Percentiles rank a stretch among this genome's conserved stretches.
These are phyloP conservation scores for Mercenaria mercenaria DNA, from an alignment of 1,140 invertebrate genomes.

Conservation along the genomic window DNA sequence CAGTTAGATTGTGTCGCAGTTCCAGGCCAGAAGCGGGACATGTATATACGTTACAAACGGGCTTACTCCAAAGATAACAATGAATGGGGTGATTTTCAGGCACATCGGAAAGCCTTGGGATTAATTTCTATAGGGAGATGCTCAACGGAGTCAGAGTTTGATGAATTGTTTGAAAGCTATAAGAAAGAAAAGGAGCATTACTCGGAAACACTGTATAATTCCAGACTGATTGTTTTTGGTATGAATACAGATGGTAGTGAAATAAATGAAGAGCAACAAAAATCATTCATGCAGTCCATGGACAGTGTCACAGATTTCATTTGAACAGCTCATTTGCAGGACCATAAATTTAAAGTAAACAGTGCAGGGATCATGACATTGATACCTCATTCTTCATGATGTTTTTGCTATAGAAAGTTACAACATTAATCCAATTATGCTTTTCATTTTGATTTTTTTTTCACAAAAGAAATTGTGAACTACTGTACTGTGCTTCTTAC, in stretches of 20 bases:
- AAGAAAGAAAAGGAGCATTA: constrained; percentile 97
- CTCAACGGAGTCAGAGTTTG: constrained; percentile 87
- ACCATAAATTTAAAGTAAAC: too few relatives aligned
- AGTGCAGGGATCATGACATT: too few relatives aligned
- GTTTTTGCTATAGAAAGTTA: too few relatives aligned
- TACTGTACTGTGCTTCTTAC: too few relatives aligned
- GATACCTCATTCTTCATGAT: too few relatives aligned
- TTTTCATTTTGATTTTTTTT: too few relatives aligned
- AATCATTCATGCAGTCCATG: too few relatives aligned
- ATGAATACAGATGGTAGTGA: constrained; percentile 88
- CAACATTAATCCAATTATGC: too few relatives aligned
- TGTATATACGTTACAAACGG: constrained; percentile 94
- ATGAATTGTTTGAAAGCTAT: constrained; percentile 95
- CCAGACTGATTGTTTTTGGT: constrained; percentile 95
- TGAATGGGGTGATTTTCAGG: constrained; percentile 98
- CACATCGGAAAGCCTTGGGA: constrained; percentile 95
- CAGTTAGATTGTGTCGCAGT: constrained; percentile 90
- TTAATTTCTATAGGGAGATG: constrained; percentile 93
- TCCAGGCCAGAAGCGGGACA: constrained; percentile 89
- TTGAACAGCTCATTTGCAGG: too few relatives aligned
- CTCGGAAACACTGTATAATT: constrained; percentile 95
- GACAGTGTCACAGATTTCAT: too few relatives aligned
- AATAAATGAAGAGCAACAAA: constrained; percentile 62
- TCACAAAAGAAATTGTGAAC: too few relatives aligned
- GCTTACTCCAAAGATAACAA: constrained; percentile 97